These are phyloP conservation scores for Zaprionus tsacasi DNA, from an alignment of 1,140 invertebrate genomes.

Conservation along the genomic window DNA sequence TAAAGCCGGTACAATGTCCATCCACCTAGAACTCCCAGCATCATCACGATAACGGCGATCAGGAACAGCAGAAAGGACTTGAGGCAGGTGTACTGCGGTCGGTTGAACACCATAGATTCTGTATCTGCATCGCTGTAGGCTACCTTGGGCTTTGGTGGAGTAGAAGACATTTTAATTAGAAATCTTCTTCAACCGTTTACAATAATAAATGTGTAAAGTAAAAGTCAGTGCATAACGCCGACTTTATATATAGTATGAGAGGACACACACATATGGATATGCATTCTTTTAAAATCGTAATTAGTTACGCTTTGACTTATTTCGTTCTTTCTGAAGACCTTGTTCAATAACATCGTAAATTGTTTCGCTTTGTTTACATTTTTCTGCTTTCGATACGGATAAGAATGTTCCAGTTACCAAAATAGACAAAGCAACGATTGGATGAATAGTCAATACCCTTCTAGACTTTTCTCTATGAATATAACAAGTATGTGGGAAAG, in stretches of 20 bases:
- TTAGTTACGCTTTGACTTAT: not conserved
- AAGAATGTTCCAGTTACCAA: constrained; percentile 1
- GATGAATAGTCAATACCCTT: not conserved
- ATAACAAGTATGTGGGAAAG: not conserved
- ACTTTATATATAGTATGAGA: not conserved
- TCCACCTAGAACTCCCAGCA: constrained; percentile 90
- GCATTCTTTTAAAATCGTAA: not conserved
- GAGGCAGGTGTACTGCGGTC: constrained; percentile 85
- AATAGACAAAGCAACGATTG: not conserved
- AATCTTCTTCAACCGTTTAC: not conserved
- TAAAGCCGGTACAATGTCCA: constrained; percentile 92
- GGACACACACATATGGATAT: not conserved
- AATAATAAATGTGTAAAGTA: constrained; percentile 3
- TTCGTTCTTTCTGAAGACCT: not conserved
- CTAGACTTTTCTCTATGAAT: not conserved
- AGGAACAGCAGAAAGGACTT: constrained; percentile 90
- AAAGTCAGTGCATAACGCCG: not conserved
- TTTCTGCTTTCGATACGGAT: not conserved
- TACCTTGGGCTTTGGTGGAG: constrained; percentile 51
- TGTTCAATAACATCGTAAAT: not conserved
- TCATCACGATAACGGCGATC: constrained; percentile 89
- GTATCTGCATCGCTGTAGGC: constrained; percentile 80
- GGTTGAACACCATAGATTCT: constrained; percentile 84
- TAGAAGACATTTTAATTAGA: not conserved
- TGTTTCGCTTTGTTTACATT: not conserved